Percentiles rank a stretch among this genome's conserved stretches.
Conservation (phyloP, 1,140 invertebrate genomes). For the Aphaenogaster ashmeadi region DNA sequence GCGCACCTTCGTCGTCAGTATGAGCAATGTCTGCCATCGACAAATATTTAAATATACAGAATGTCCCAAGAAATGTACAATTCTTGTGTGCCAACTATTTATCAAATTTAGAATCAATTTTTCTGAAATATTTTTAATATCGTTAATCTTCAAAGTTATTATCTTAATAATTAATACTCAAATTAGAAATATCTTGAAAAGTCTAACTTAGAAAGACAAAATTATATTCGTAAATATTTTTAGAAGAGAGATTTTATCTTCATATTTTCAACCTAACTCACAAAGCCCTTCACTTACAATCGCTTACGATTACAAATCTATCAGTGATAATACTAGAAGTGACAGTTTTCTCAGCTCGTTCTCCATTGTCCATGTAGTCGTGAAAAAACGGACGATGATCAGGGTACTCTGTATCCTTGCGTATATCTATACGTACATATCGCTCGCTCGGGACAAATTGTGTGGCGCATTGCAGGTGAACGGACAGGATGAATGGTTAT, state of each 20-base stretch:
- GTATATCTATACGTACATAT: conserved; percentile 54
- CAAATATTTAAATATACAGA: not conserved
- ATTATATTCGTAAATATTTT: not conserved
- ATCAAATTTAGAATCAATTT: not conserved
- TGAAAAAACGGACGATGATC: conserved; percentile 1
- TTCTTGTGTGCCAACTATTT: not conserved
- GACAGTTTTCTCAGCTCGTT: conserved; percentile 31
- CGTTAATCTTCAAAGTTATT: not conserved
- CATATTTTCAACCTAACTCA: not conserved
- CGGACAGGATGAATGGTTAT: conserved; percentile 85
- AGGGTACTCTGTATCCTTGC: not conserved
- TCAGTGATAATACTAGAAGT: not conserved
- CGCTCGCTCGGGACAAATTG: conserved; percentile 75
- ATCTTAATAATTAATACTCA: not conserved
- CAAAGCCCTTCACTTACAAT: not conserved
- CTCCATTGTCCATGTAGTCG: not conserved
- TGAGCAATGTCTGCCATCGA: not conserved
- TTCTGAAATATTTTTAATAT: not conserved
- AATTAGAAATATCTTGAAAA: not conserved
- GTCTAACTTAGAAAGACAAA: not conserved
- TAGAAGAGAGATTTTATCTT: conserved; percentile 3
- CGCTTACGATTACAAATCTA: not conserved
- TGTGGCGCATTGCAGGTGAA: conserved; percentile 84
- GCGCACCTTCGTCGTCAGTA: not conserved
- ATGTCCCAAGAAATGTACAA: not conserved